phyloP scores from a whole-genome alignment of 2,797 vertebrate species.

The Accipiter superciliosus region DNA sequence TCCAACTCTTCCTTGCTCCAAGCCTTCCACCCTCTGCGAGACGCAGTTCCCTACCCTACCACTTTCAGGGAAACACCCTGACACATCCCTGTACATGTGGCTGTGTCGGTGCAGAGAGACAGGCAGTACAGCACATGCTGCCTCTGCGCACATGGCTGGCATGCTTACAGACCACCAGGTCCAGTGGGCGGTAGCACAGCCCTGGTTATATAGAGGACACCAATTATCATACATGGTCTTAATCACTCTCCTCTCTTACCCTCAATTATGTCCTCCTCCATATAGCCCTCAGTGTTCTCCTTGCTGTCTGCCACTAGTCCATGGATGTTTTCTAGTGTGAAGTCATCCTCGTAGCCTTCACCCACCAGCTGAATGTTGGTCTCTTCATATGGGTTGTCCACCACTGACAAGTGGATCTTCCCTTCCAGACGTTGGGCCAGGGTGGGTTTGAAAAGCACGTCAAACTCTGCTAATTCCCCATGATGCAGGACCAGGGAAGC shows the following conservation, averaged over 20 bases:
- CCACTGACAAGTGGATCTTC: slow-evolving; percentile 76
- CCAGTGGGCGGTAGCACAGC: not conserved
- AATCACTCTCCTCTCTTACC: slow-evolving; percentile 49
- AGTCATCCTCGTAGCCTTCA: slow-evolving; percentile 82
- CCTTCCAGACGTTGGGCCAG: slow-evolving; percentile 70
- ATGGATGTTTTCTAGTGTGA: slow-evolving; percentile 83
- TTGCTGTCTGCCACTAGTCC: not conserved
- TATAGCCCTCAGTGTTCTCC: not conserved
- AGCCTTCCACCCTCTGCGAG: not conserved
- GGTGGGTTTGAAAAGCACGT: slow-evolving; percentile 80
- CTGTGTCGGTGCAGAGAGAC: not conserved
- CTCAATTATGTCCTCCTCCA: slow-evolving; percentile 58
- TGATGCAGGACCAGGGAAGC: slow-evolving; percentile 71
- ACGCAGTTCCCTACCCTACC: not conserved
- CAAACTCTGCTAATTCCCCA: slow-evolving; percentile 75
- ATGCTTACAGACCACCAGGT: not conserved
- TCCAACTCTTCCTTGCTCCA: not conserved
- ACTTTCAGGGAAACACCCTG: not conserved
- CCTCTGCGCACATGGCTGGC: not conserved
- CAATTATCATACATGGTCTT: not conserved
- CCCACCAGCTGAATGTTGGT: slow-evolving; percentile 78
- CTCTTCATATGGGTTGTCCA: slow-evolving; percentile 80
- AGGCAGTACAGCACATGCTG: not conserved
- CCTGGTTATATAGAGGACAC: not conserved
- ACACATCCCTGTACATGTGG: rapidly evolving